phyloP scores from a whole-genome alignment of 2,113 vertebrate genomes.

The Pelmatolapia mariae region DNA sequence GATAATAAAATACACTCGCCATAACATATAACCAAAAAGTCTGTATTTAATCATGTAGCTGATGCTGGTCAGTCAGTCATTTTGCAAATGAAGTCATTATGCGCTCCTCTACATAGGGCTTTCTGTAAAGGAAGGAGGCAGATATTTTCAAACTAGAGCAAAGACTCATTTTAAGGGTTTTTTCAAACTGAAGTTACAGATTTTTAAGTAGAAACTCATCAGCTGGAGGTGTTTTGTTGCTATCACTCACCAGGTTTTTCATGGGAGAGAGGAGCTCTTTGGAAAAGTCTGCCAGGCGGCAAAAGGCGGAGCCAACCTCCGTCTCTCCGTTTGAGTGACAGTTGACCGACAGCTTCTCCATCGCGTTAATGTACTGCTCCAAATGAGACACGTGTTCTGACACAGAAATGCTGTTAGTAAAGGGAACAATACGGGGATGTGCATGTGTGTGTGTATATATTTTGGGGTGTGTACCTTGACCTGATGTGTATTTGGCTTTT shows the following conservation, averaged over 20 bases:
- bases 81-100: background rate
- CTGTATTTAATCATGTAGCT: background rate
- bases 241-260: constrained; percentile 54
- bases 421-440: background rate
- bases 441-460: background rate
- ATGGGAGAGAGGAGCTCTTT: constrained; percentile 57
- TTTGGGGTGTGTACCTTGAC: constrained; percentile 41
- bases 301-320: constrained; percentile 56
- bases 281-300: constrained; percentile 54
- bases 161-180: background rate
- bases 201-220: background rate
- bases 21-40: background rate
- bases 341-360: constrained; percentile 62
- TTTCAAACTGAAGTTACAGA: background rate
- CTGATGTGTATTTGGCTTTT: constrained; percentile 59
- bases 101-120: background rate
- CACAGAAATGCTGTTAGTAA: background rate
- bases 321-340: constrained; percentile 59
- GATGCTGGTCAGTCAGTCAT: background rate
- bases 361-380: constrained; percentile 59
- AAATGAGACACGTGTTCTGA: constrained; percentile 57
- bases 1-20: background rate
- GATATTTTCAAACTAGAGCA: background rate
- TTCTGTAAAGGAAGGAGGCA: background rate
- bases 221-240: background rate